Percentiles rank a stretch among this genome's conserved stretches.
These are phyloP conservation scores for Euplexia lucipara DNA, from an alignment of 2,888 invertebrate species.

Conservation along the genomic window DNA sequence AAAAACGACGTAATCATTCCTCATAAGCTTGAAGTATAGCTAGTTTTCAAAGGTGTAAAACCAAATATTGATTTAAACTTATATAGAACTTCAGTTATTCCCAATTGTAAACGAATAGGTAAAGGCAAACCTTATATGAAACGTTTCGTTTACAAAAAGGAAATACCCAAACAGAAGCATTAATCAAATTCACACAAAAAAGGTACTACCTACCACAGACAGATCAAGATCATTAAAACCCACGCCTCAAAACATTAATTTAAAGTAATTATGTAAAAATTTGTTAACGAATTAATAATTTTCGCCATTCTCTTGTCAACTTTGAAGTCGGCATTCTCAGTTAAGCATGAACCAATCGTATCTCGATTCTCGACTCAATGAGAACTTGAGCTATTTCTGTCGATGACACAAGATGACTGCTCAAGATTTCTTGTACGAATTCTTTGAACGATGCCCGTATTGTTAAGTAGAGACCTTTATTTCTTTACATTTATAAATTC, in stretches of 20 bases:
- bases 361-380: constrained; percentile 25
- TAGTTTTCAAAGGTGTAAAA: constrained; percentile 6
- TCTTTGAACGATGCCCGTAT: constrained; percentile 48
- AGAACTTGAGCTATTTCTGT: constrained; percentile 54
- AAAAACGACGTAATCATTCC: no score
- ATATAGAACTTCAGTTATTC: no score
- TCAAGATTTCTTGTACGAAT: constrained; percentile 44
- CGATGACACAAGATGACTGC: constrained; percentile 50
- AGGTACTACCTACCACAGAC: constrained; percentile 3
- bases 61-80: no score
- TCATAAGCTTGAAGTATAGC: no score
- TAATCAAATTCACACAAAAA: constrained; percentile 18
- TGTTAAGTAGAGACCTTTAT: constrained; percentile 37
- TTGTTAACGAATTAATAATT: constrained; percentile 15
- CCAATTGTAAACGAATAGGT: no score
- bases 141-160: not conserved
- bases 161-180: constrained; percentile 18
- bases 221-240: not conserved
- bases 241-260: constrained; percentile 7
- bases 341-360: constrained; percentile 18
- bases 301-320: constrained; percentile 14
- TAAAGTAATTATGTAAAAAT: constrained; percentile 21
- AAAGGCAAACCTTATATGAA: no score
- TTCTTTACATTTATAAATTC: not conserved
- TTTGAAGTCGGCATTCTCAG: constrained; percentile 25